A percentile compares a stretch with the other conserved stretches of the same genome.
These are phyloP conservation scores for Epizoanthus rinbou DNA, from an alignment of 92 coral and sea anemone species.

Conservation along the genomic window DNA sequence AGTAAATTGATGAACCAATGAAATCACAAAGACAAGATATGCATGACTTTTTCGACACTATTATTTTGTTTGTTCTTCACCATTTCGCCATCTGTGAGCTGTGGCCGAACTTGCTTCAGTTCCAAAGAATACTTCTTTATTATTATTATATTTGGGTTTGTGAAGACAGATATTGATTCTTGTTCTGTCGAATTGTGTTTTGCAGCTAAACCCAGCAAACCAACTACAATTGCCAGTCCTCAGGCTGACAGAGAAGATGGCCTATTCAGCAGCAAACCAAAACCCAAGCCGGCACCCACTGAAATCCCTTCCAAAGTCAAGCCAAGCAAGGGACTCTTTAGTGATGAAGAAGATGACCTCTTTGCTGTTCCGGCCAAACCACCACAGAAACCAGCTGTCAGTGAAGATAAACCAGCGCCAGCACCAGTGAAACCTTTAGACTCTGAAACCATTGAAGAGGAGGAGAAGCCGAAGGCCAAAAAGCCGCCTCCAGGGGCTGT, in stretches of 20 bases:
- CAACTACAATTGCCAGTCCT: background rate
- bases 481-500: constrained; percentile 30
- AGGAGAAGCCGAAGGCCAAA: background rate
- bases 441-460: constrained; percentile 5
- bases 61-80: no score
- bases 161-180: background rate
- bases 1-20: no score
- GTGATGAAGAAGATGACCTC: constrained; percentile 80
- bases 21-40: no score
- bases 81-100: no score
- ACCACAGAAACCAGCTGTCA: constrained; percentile 28
- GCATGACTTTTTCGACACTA: no score
- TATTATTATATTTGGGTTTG: no score
- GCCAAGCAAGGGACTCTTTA: constrained; percentile 75
- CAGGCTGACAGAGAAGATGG: constrained; percentile 52
- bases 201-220: constrained; percentile 30
- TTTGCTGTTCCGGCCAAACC: constrained; percentile 67
- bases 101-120: no score
- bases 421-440: constrained; percentile 14
- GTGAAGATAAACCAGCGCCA: constrained; percentile 21
- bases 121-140: no score
- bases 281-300: constrained; percentile 36
- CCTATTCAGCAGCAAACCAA: constrained; percentile 58
- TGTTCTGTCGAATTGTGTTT: background rate
- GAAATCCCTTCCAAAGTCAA: constrained; percentile 65